Conservation (phyloP, 2,797 vertebrate genomes). For the Xiphophorus birchmanni region DNA sequence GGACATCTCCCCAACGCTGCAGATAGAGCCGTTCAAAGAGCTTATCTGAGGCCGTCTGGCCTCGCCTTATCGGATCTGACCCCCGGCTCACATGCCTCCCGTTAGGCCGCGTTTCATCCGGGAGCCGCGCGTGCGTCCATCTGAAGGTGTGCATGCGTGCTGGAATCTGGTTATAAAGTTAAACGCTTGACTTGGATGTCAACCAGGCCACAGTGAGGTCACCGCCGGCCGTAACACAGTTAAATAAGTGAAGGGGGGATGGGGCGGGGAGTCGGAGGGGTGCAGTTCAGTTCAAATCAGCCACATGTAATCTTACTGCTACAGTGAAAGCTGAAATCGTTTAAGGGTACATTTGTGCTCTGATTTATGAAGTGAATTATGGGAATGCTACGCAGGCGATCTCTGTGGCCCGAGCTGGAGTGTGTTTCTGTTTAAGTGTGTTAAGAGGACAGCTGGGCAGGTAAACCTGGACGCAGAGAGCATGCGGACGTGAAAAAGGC, state of each 20-base stretch:
- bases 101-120: slow-evolving; percentile 66
- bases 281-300: slow-evolving; percentile 42
- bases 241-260: slow-evolving; percentile 12
- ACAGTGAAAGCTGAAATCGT: slow-evolving; percentile 54
- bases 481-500: slow-evolving; percentile 1
- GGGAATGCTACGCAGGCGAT: slow-evolving; percentile 50
- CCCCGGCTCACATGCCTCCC: slow-evolving; percentile 72
- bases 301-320: slow-evolving; percentile 60
- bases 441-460: slow-evolving; percentile 34
- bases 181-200: slow-evolving; percentile 63
- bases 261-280: background rate
- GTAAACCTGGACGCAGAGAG: slow-evolving; percentile 27
- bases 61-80: slow-evolving; percentile 80
- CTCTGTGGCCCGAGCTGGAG: slow-evolving; percentile 58
- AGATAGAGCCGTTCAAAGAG: slow-evolving; percentile 81
- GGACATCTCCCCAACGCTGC: slow-evolving; percentile 70
- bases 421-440: slow-evolving; percentile 64
- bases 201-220: slow-evolving; percentile 66
- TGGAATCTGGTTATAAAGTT: slow-evolving; percentile 60
- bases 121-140: slow-evolving; percentile 33
- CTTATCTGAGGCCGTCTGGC: slow-evolving; percentile 76
- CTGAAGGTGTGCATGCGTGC: slow-evolving; percentile 18
- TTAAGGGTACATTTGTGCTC: slow-evolving; percentile 45
- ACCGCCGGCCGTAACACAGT: slow-evolving; percentile 49
- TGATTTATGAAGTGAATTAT: slow-evolving; percentile 70